phyloP scores from a whole-genome alignment of 2,797 vertebrate genomes.

The Alfaro cultratus region DNA sequence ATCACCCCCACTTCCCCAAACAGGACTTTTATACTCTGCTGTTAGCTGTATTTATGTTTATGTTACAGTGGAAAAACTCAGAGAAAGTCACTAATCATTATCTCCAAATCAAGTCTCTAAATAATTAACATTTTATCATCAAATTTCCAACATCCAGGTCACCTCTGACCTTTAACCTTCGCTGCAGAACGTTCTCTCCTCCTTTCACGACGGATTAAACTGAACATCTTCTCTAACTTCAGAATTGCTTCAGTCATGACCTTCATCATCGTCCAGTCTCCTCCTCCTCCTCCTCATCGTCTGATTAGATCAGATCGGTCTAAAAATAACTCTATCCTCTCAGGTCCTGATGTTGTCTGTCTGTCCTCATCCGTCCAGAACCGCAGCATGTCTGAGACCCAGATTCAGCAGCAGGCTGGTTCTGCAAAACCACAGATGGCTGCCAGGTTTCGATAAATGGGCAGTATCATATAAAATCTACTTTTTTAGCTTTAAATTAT shows the following conservation, averaged over 20 bases:
- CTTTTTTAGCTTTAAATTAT: too few species aligned
- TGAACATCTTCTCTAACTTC: background rate
- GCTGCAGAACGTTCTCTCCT: background rate
- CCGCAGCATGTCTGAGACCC: background rate
- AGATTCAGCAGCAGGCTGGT: background rate
- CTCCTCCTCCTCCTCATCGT: slow-evolving; percentile 16
- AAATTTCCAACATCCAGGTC: background rate
- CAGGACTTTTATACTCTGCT: background rate
- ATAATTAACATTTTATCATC: background rate
- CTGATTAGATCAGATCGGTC: slow-evolving; percentile 8
- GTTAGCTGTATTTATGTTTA: background rate
- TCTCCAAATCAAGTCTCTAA: too few species aligned
- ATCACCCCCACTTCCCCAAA: background rate
- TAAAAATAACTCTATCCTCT: slow-evolving; percentile 1
- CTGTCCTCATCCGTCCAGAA: background rate
- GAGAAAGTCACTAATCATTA: too few species aligned
- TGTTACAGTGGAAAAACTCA: background rate
- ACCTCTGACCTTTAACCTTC: background rate
- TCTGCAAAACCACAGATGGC: background rate
- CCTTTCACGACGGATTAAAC: background rate
- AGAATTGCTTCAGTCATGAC: background rate
- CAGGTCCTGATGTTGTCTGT: background rate
- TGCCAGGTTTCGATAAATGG: background rate
- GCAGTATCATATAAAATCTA: too few species aligned
- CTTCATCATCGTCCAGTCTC: background rate